Evolutionary conservation across 2,888 invertebrate genomes (phyloP), one percentile per base, ranked within the genome.

Genomic region (Dasysyrphus albostriatus): DNA sequence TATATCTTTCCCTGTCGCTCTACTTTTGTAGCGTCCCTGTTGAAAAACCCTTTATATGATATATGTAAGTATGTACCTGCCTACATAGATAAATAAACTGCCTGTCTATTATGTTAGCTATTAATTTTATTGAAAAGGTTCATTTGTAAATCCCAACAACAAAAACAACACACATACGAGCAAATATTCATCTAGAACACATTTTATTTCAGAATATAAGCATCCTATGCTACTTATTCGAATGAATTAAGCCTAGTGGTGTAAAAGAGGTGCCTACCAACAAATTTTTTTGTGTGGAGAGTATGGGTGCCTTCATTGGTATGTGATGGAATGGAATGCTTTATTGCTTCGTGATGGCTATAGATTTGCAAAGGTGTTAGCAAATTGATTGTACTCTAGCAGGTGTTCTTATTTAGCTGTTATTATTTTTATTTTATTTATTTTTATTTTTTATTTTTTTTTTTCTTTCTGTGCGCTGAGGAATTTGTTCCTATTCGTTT

Each of bases 91-190:
- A 61, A 87, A 87, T 83, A 83, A 87, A 87, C 83, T 87, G 83
- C 87, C 87, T 83, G 83, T 83, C 83, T 87, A 87, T 82, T 85
- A 82, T 77, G 74, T 83, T 74, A 74, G 87, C 87, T 87, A 87
- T 87, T 87, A 83, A 83, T 87, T 87, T 87, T 79, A 51, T 83
- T 82, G 75, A 78, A 78, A 69, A 59, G 72, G 78, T 87, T 87
- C 83, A 83, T 87, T 87, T 87, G 72, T 83, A 78, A 87, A 51
- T 74, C 32, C 51, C 74, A 32, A 61, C 42, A 51, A 61, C 7
- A 42, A 61, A 19, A 39, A 39, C 10, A 37, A 47, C 14, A 59
- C 3, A 47, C 7, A 3, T 24, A 39, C 34, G 24, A 10, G 39
- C n/a, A 6, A 5, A 44, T 29, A 63, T 6, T 32, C 32, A 3